Evolutionary conservation across 2,113 vertebrate genomes (phyloP), one percentile per base, ranked within the genome.

Genomic region (Hippocampus zosterae): DNA sequence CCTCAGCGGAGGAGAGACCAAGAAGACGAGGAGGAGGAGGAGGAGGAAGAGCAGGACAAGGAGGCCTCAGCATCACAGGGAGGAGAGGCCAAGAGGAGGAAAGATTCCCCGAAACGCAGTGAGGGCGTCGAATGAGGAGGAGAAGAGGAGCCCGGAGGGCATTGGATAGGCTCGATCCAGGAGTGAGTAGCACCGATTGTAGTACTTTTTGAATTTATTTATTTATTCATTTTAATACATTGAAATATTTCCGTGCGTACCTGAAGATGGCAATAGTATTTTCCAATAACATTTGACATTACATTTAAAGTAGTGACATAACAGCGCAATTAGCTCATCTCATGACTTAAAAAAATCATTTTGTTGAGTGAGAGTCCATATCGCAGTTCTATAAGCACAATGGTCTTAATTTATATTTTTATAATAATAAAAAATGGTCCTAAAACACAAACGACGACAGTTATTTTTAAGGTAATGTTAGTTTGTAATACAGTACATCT

Each of bases 121-220:
- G 68, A 84, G 80, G 82, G 80, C 66, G 71, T 79, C 84, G 75
- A 82, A 85, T 87, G 86, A 85, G 85, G 86, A 88, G 87, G 86
- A 88, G 87, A 83, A 76, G 77, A 88, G 87, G 87, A 87, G 87
- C 83, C 87, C 86, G 67, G 86, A 85, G 85, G 86, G 83, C 79
- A 88, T 89, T 57, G 88, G 88, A 85, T 85, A 89, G 86, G 66
- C 66, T 71, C 62, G 71, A 69, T 68, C 70, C 67, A 84, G 79
- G 44, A 90, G 88, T 90, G 23, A 87, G 88, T 83, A 62, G 21
- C 56, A 13, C 6, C 15, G 25, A 46, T 8, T 44, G 42, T 5
- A 46, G 44, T 41, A 41, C 10, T 44, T 46, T 55, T 56, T 5
- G 1, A 19, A 19, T 8, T 21, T 13, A 44, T 44, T 12, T 44